Conservation (phyloP, 1,140 invertebrate species). For the Drosophila bipectinata region DNA sequence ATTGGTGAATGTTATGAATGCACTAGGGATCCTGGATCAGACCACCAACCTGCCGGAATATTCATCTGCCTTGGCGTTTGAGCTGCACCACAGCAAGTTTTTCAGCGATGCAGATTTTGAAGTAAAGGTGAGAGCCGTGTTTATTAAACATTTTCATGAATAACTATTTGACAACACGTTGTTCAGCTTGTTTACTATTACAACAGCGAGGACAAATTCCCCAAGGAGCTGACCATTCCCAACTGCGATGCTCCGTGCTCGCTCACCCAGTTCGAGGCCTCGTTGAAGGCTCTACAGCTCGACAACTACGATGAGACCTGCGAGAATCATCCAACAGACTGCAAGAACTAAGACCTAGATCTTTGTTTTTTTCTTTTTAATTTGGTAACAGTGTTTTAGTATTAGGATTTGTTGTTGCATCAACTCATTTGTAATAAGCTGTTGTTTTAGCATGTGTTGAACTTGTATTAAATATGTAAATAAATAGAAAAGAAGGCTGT, state of each 20-base stretch:
- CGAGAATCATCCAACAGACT: slow-evolving; percentile 71
- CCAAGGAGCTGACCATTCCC: slow-evolving; percentile 84
- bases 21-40: slow-evolving; percentile 87
- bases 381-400: slow-evolving; percentile 7
- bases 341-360: slow-evolving; percentile 53
- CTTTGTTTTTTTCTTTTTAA: slow-evolving; percentile 18
- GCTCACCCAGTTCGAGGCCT: slow-evolving; percentile 83
- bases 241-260: slow-evolving; percentile 84
- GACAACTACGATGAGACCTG: slow-evolving; percentile 86
- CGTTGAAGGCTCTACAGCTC: slow-evolving; percentile 84
- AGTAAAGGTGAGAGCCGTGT: slow-evolving; percentile 83
- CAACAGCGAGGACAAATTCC: slow-evolving; percentile 83
- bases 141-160: neutral
- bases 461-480: neutral
- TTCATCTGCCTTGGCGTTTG: slow-evolving; percentile 88
- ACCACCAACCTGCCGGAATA: slow-evolving; percentile 87
- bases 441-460: neutral
- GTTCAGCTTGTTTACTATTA: slow-evolving; percentile 79
- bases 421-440: slow-evolving; percentile 4
- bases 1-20: slow-evolving; percentile 88
- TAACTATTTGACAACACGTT: neutral
- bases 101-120: slow-evolving; percentile 83
- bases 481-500: slow-evolving; percentile 12
- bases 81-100: slow-evolving; percentile 85
- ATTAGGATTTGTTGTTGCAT: slow-evolving; percentile 9